phyloP scores from a whole-genome alignment of 2,113 vertebrate species.

The Psittacula cyanocephala region DNA sequence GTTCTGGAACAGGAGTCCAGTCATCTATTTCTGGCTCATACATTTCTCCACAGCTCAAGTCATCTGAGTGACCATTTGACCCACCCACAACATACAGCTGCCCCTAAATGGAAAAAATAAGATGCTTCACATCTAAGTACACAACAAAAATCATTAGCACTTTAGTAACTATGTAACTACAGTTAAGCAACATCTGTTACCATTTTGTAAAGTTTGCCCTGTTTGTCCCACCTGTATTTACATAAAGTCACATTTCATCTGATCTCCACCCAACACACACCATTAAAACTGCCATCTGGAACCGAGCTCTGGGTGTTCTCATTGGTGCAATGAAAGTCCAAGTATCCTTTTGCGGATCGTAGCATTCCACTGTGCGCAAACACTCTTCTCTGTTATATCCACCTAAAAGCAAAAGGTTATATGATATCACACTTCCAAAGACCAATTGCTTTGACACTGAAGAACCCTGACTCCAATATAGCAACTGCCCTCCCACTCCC shows the following conservation, averaged over 20 bases:
- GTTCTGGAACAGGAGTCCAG: constrained; percentile 92
- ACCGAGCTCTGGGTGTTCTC: constrained; percentile 94
- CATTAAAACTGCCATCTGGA: constrained; percentile 98
- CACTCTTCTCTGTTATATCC: constrained; percentile 98
- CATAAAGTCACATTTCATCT: not conserved
- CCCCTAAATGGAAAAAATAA: constrained; percentile 72
- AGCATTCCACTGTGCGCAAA: constrained; percentile 95
- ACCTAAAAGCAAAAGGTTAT: constrained; percentile 68
- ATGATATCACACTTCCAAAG: not conserved
- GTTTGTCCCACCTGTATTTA: not conserved
- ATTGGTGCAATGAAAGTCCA: constrained; percentile 97
- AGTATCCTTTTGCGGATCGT: constrained; percentile 85
- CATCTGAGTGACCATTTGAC: constrained; percentile 96
- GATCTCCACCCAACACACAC: constrained; percentile 61
- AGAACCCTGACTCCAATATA: not conserved
- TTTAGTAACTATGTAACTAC: fast-evolving
- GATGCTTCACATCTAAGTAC: not conserved
- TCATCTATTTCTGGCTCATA: constrained; percentile 89
- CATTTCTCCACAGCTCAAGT: constrained; percentile 94
- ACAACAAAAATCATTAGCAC: not conserved
- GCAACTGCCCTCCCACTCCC: fast-evolving
- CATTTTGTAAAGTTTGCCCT: fast-evolving
- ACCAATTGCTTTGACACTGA: not conserved
- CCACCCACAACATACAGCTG: constrained; percentile 96
- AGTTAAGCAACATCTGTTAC: not conserved